These are phyloP conservation scores for Penaeus monodon DNA, from an alignment of 2,888 invertebrate genomes.

Conservation along the genomic window DNA sequence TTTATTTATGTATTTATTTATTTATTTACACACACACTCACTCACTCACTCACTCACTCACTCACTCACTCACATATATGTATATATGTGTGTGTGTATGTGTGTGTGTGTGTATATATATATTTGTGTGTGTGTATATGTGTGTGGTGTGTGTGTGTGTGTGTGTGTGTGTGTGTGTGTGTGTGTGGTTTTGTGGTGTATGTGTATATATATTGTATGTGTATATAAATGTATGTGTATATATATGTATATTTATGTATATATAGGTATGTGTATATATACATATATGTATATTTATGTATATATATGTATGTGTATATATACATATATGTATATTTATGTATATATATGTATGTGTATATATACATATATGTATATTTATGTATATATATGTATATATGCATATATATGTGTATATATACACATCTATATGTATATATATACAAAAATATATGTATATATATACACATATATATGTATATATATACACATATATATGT, in stretches of 20 bases:
- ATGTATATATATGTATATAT: not conserved
- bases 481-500: no score
- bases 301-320: no score
- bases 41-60: not conserved
- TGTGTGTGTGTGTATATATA: not conserved
- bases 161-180: not conserved
- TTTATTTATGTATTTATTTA: not conserved
- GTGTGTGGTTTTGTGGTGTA: no score
- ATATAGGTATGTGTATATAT: no score
- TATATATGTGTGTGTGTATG: no score
- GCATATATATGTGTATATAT: slow-evolving; percentile 5
- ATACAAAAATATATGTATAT: accelerated
- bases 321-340: no score
- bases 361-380: not conserved
- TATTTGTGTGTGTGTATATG: not conserved
- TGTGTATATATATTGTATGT: not conserved
- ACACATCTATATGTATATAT: slow-evolving; percentile 6
- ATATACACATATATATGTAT: no score
- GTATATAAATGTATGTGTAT: not conserved
- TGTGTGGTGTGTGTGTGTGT: not conserved
- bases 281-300: no score
- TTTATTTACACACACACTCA: not conserved
- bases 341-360: no score
- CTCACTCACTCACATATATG: no score
- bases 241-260: no score